Evolutionary conservation across 1,140 invertebrate species (phyloP).

Genomic region (Drosophila erecta): DNA sequence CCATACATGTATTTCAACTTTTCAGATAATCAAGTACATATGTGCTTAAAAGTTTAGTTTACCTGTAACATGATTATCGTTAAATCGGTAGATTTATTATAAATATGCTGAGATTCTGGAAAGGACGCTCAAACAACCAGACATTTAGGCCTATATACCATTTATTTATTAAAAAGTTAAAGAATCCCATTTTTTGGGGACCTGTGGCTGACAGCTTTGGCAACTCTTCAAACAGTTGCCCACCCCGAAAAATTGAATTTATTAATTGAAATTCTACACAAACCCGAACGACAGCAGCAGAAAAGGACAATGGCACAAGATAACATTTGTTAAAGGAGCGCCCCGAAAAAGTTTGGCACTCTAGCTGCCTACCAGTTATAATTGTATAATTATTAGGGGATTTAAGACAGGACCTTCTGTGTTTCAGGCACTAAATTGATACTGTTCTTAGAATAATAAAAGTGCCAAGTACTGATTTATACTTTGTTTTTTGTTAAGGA

Average conservation of each 20-base stretch:
- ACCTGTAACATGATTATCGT: no score
- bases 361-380: background rate
- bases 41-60: no score
- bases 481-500: no score
- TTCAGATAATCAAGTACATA: no score
- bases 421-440: no score
- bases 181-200: constrained; percentile 6
- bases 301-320: constrained; percentile 17
- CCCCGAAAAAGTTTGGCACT: background rate
- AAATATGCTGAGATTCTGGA: no score
- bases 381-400: background rate
- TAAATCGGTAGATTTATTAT: no score
- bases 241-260: constrained; percentile 47
- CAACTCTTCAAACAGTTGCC: constrained; percentile 14
- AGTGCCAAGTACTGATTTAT: no score
- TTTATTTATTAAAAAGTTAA: constrained; percentile 1
- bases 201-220: constrained; percentile 66
- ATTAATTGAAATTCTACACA: constrained; percentile 73
- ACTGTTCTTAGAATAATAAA: no score
- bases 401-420: no score
- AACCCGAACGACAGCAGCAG: constrained; percentile 37
- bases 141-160: background rate
- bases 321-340: constrained; percentile 1
- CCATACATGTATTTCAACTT: no score
- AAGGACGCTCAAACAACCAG: background rate